Evolutionary conservation across 2,888 invertebrate genomes (phyloP), one percentile per base, ranked within the genome.

Genomic region (Pseudanteris insignis): DNA sequence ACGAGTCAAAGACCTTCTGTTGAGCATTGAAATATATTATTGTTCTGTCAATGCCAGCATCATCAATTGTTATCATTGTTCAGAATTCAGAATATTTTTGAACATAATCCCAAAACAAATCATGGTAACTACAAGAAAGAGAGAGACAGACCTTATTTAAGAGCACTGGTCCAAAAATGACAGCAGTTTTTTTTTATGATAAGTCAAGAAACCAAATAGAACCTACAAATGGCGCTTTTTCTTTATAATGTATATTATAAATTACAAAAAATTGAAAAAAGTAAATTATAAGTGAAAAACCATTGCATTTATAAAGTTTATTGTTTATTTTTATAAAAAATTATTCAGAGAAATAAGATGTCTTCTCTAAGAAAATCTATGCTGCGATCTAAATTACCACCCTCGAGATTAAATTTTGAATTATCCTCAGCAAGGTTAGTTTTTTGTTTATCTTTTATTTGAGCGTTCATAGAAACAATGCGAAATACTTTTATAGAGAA

Each of bases 351-450:
- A 4, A 24, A 8, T 13, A 55, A 55, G 9, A 89, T 89, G 89
- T 89, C 89, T 47, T 84, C 85, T 55, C 83, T 89, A 67, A 89
- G 89, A 75, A 88, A 87, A 75, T 85, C 83, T 71, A 84, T 90
- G 61, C 79, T 88, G 72, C 88, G 88, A 77, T 86, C 84, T 64
- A 88, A 86, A 77, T 78, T 89, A 66, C 89, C 89, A 66, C 89
- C 88, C 40, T 61, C 75, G n/a, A 69, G 73, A 37, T 63, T 75
- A 24, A 69, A 72, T 66, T 69, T 71, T 47, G 68, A 72, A 44
- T 55, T 74, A 29, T 68, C 75, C 32, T 66, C 75, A n/a, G 11
- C 38, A 63, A 77, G 75, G 77, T 76, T 78, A 66, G 71, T 73
- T 26, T 30, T 33, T 57, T 33, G 14, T 36, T 29, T 14, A 10